A percentile compares a stretch with the other conserved stretches of the same genome.
Evolutionary conservation across 1,140 invertebrate species (phyloP).

Genomic region (Drosophila neocordata): DNA sequence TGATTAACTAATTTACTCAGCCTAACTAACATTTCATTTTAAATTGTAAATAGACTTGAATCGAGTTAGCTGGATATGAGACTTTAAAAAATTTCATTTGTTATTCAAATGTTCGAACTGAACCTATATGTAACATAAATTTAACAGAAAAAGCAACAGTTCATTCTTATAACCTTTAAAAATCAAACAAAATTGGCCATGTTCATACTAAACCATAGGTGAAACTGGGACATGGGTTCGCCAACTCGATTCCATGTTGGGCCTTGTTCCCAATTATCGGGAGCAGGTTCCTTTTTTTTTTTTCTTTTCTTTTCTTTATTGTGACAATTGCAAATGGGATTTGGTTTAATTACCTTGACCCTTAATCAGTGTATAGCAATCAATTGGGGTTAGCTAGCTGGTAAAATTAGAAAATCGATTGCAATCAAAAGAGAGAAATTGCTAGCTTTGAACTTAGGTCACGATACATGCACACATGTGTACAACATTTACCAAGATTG

Average conservation of each 20-base stretch:
- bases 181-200: too few species aligned
- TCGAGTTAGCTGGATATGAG: neutral
- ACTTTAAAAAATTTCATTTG: neutral
- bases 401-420: conserved; percentile 46
- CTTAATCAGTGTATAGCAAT: conserved; percentile 30
- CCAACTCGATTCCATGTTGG: neutral
- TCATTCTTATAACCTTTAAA: too few species aligned
- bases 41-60: neutral
- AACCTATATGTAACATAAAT: too few species aligned
- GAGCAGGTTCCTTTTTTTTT: neutral
- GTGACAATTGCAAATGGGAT: conserved; percentile 22
- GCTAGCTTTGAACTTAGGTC: conserved; percentile 40
- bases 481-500: conserved; percentile 18
- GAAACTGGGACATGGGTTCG: neutral
- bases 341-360: conserved; percentile 43
- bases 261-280: neutral
- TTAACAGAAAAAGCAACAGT: too few species aligned
- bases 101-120: too few species aligned
- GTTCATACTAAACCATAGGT: neutral
- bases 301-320: conserved; percentile 1
- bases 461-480: conserved; percentile 11
- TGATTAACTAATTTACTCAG: conserved; percentile 13
- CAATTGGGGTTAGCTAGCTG: conserved; percentile 45
- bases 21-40: neutral
- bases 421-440: conserved; percentile 33